Evolutionary conservation across 2,888 invertebrate genomes (phyloP).

Genomic region (Busseola fusca): DNA sequence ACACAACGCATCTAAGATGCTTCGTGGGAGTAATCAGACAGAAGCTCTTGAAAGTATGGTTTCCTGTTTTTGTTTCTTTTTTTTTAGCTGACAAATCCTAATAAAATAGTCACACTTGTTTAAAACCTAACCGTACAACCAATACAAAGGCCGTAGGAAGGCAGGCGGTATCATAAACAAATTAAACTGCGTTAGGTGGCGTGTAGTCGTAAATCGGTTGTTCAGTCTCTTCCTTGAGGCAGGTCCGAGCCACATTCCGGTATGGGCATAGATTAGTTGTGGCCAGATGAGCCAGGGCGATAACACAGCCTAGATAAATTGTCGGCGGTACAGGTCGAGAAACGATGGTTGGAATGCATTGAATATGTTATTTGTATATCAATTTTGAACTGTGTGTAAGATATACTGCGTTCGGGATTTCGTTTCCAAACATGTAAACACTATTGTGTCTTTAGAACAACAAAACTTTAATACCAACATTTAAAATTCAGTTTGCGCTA

Average conservation of each 20-base stretch:
- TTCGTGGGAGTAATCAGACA: background rate
- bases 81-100: too few species aligned
- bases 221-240: conserved; percentile 69
- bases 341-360: background rate
- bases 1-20: background rate
- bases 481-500: background rate
- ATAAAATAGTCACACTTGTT: background rate
- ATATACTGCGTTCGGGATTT: background rate
- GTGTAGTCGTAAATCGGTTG: conserved; percentile 56
- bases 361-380: too few species aligned
- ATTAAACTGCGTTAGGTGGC: conserved; percentile 51
- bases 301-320: too few species aligned
- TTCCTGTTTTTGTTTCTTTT: too few species aligned
- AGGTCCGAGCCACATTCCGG: conserved; percentile 71
- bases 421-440: background rate
- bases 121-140: background rate
- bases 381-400: background rate
- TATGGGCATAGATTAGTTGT: conserved; percentile 45
- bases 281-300: conserved; percentile 16
- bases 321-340: background rate
- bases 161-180: conserved; percentile 51
- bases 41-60: too few species aligned
- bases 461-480: too few species aligned
- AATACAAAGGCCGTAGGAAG: conserved; percentile 1
- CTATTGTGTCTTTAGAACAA: too few species aligned